A percentile compares a stretch with the other conserved stretches of the same genome.
These are phyloP conservation scores for Loxodonta africana DNA, from an alignment of 2,113 vertebrate genomes.

Conservation along the genomic window DNA sequence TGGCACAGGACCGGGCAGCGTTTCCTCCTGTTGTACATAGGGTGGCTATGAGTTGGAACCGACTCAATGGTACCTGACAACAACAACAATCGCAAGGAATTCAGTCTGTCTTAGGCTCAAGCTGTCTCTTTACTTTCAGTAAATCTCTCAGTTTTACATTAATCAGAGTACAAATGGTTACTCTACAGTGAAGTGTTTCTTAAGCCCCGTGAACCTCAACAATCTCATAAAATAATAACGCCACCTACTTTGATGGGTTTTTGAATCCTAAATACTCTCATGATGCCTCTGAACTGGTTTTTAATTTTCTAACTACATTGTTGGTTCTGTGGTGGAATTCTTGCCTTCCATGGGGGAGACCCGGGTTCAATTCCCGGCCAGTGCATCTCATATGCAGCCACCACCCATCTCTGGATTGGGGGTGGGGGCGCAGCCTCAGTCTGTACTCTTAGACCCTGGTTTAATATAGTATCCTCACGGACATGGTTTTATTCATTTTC, in stretches of 20 bases:
- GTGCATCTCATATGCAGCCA: background rate
- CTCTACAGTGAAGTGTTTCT: background rate
- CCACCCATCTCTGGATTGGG: background rate
- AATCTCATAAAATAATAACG: no score
- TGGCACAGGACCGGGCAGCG: no score
- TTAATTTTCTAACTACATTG: background rate
- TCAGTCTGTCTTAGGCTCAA: no score
- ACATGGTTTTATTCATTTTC: background rate
- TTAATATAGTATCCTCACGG: background rate
- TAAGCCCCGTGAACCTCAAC: no score
- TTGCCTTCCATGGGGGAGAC: background rate
- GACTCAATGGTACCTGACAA: no score
- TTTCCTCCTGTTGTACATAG: no score
- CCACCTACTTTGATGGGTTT: background rate
- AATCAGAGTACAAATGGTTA: no score
- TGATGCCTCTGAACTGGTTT: background rate
- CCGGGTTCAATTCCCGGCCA: background rate
- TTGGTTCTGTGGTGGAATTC: background rate
- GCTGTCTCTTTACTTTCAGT: no score
- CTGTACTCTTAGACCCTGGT: accelerated
- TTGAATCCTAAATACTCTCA: background rate
- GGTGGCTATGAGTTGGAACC: no score
- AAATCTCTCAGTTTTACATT: no score
- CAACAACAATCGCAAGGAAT: no score
- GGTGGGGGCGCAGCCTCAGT: accelerated